Evolutionary conservation across 1,140 invertebrate species (phyloP).

Genomic region (Ceratina australensis): DNA sequence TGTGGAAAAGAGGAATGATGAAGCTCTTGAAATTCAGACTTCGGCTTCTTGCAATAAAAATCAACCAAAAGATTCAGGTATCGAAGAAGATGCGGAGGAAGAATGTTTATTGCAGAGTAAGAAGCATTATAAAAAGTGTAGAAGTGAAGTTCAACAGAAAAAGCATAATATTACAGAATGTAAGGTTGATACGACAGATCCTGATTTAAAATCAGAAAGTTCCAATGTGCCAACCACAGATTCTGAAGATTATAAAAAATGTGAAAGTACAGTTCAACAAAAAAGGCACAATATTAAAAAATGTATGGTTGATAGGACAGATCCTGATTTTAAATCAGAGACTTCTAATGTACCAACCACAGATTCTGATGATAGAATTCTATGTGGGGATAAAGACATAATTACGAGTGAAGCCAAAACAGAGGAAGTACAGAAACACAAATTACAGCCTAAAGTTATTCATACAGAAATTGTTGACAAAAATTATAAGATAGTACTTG

Average conservation of each 20-base stretch:
- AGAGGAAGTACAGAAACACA: neutral
- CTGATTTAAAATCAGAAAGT: neutral
- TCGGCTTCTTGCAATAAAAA: neutral
- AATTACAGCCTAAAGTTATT: conserved; percentile 24
- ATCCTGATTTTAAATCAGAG: neutral
- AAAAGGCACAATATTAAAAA: neutral
- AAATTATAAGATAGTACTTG: conserved; percentile 20
- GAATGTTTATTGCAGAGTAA: neutral
- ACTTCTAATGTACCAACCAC: neutral
- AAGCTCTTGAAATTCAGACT: neutral
- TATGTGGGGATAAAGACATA: neutral
- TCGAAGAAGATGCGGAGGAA: conserved; percentile 36
- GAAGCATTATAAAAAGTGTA: neutral
- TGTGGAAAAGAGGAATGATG: neutral
- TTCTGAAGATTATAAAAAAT: neutral
- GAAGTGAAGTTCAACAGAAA: neutral
- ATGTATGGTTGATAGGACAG: neutral
- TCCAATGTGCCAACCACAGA: neutral
- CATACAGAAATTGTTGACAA: conserved; percentile 20
- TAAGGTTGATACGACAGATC: neutral
- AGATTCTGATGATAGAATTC: neutral
- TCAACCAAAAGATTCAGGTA: conserved; percentile 36
- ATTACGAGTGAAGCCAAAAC: neutral
- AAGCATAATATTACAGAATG: neutral
- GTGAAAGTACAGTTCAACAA: neutral